Base-by-base conservation (phyloP, 2,888 invertebrate genomes). In the Ferdinandea cuprea region DNA sequence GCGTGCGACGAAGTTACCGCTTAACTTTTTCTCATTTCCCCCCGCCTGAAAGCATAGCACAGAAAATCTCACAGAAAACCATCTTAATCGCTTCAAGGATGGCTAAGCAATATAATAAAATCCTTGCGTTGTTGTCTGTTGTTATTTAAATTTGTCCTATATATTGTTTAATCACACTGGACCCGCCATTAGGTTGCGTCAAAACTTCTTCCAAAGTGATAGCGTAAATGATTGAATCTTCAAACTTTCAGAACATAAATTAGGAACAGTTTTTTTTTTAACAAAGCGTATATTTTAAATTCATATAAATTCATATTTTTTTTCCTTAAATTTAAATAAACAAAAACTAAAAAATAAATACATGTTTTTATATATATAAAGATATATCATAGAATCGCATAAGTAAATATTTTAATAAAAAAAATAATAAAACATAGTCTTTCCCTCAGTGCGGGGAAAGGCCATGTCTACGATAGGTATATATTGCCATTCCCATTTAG, bases 401-500 rank as follows among this genome's bases (percentile, higher is more conserved):
- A 72, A n/a, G 58, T 71, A 76, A 40, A 71, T 52, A 44, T 56
- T 50, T 48, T 13, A 32, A 15, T 11, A 48, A 58, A 35, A 71
- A 46, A 40, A 68, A 58, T 54, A 58, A 35, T 65, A 46, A 40
- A 68, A 58, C 59, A 81, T 59, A 77, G 77, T 66, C 77, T 65
- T 37, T 66, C 65, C 50, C 63, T 30, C 44, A 15, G 28, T 35
- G 56, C 40, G 59, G 58, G 68, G 50, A 68, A 69, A 72, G 69
- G 74, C 44, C 48, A 35, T 68, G 56, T 54, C 56, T 54, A 71
- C 52, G 65, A 66, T 72, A 59, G 35, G 32, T 69, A 21, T 58
- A 48, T 77, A 77, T 83, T 83, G 81, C 81, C 78, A 83, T 73
- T 78, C 83, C 78, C 78, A 78, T 63, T 68, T 73, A 72, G 77